Base-by-base conservation (phyloP, 2,113 vertebrate species). In the Carassius auratus region DNA sequence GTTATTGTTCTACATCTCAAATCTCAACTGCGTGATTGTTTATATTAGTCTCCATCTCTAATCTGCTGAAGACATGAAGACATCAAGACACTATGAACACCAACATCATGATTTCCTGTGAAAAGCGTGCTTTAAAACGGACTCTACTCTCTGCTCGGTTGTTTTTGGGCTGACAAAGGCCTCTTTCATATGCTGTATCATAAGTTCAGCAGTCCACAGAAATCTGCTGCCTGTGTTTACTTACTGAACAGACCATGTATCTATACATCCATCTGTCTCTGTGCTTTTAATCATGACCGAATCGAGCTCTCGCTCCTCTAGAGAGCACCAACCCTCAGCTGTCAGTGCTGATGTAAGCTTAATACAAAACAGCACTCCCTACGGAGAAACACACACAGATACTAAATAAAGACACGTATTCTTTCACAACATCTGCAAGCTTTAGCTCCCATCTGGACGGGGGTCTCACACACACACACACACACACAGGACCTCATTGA, bases 151-250 rank as follows among this genome's bases (percentile, higher is more conserved):
- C 76, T 15, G 57, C 17, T 8, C 9, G 59, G 23, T 59, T 78
- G 76, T n/a, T 78, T 78, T 8, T 7, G n/a, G 57, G 5, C 36
- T 73, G 57, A 81, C 68, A 81, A 82, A 86, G 69, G 36, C 69
- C 48, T 69, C 76, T 55, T 64, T 80, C 83, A 85, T 64, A 38
- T 19, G 26, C 33, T 19, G 64, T 85, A 80, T 52, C 73, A 87
- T 75, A 30, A 80, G 33, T 69, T 59, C 48, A 80, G 59, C 64
- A 48, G 9, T 12, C 9, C 45, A 10, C 45, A 48, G 45, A 48
- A 48, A 48, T 9, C 45, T 10, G 21, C 26, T 85, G 26, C 17
- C 5, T 59, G 26, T 77, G 76, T 77, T 77, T 77, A 59, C 76
- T 77, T 12, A 12, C 19, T 10, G 77, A 80, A 21, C 77, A 80